Evolutionary conservation across 2,797 vertebrate genomes (phyloP), one percentile per base, ranked within the genome.

Genomic region (Tangara arthus): DNA sequence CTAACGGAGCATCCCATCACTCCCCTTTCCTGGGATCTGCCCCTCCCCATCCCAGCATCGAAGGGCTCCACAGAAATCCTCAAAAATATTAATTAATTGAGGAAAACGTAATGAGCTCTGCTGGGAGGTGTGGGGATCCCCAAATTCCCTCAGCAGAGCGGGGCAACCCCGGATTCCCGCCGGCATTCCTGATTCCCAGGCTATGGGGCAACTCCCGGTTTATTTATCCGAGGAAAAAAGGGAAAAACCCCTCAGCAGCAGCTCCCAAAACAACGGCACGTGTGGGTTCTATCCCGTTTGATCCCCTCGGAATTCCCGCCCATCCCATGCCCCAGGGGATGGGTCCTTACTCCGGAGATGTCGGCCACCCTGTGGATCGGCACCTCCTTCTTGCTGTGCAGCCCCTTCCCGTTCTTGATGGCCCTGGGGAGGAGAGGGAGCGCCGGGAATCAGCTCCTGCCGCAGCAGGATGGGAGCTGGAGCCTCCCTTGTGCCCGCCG

Each of bases 301-400:
- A 16, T 12, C 27, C 42, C 34, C 20, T 1, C 0, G 5, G 35
- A 5, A 63, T 28, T 49, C 84, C 61, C 24, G 3, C 63, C 5
- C 50, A 3, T 14, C 8, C 53, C 32, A 1, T 0, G 11, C 56
- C 18, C 0, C 3, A 15, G 49, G 12, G 11, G 26, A 64, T 24
- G 11, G 26, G 56, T 50, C 77, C 99, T 98, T 97, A 99, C 99
- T 97, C 99, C 99, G 21, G 99, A 99, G 96, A 99, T 99, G 93
- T 99, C 99, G 35, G 99, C 99, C 26, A 99, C 99, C 87, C 99
- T 98, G 98, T 99, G 99, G 92, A 99, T 99, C 4, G 99, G 99
- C 86, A 99, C 98, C 97, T 99, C 99, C 97, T 99, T 99, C 98
- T 99, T 99, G 98, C 99, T 99, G 98, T 99, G 99, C 90, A 99